phyloP scores from a whole-genome alignment of 2,113 vertebrate species.

The Poeciliopsis turrubarensis region DNA sequence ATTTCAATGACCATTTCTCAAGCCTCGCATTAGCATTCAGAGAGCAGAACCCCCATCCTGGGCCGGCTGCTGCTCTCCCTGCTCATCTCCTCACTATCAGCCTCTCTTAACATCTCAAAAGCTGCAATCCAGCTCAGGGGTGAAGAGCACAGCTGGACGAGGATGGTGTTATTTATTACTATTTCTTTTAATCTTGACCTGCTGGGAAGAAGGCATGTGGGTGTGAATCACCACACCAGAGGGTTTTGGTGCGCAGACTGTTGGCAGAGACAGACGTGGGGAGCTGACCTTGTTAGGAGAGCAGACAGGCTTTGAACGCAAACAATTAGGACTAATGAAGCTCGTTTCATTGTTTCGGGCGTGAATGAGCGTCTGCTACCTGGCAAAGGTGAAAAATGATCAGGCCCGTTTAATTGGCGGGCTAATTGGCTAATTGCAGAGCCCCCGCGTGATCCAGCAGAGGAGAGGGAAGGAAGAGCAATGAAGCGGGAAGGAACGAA shows the following conservation, averaged over 20 bases:
- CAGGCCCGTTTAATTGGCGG: conserved; percentile 13
- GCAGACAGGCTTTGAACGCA: conserved; percentile 43
- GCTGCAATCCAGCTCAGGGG: conserved; percentile 53
- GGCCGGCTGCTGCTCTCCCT: conserved; percentile 62
- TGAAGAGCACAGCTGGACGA: conserved; percentile 77
- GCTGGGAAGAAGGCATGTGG: conserved; percentile 40
- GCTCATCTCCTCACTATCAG: conserved; percentile 73
- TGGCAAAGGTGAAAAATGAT: conserved; percentile 41
- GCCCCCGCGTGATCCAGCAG: conserved; percentile 37
- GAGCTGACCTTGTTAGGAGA: conserved; percentile 46
- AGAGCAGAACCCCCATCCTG: conserved; percentile 43
- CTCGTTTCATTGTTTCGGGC: conserved; percentile 30
- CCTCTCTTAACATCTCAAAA: conserved; percentile 71
- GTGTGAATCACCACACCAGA: conserved; percentile 64
- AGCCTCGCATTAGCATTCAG: conserved; percentile 79
- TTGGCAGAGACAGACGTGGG: conserved; percentile 49
- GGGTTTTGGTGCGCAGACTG: conserved; percentile 38
- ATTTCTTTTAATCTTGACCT: conserved; percentile 54
- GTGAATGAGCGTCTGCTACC: conserved; percentile 46
- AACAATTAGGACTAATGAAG: conserved; percentile 66
- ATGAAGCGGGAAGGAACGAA: conserved; percentile 4
- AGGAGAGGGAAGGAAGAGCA: conserved; percentile 33
- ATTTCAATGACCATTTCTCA: conserved; percentile 82
- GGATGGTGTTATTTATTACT: conserved; percentile 17
- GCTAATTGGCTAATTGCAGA: conserved; percentile 6